These are phyloP conservation scores for Arnoldichthys spilopterus DNA, from an alignment of 2,797 vertebrate species.

Conservation along the genomic window DNA sequence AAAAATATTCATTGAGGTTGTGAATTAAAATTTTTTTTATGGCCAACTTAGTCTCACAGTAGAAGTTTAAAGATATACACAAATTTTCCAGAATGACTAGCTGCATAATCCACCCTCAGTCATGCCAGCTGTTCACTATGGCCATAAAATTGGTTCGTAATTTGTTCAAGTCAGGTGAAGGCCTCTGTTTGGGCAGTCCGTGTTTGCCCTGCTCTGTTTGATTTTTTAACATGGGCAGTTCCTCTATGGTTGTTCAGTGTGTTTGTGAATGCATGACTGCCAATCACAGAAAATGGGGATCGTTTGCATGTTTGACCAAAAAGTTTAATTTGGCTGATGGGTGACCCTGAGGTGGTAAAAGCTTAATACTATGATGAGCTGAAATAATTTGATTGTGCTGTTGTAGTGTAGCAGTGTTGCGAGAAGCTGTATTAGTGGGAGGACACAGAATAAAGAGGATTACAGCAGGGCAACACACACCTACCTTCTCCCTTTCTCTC, in stretches of 20 bases:
- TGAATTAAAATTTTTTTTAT: not conserved
- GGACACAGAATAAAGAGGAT: constrained; percentile 48
- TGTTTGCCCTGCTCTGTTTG: not conserved
- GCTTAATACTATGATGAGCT: not conserved
- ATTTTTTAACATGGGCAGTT: not conserved
- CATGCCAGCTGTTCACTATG: constrained; percentile 19
- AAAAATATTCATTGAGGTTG: not conserved
- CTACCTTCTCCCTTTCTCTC: not conserved
- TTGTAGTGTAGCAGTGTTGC: constrained; percentile 15
- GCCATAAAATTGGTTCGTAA: not conserved
- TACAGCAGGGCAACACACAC: constrained; percentile 17
- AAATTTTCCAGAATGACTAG: not conserved
- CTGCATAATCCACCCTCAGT: constrained; percentile 23
- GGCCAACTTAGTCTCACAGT: not conserved
- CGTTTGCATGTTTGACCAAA: not conserved
- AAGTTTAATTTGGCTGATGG: constrained; percentile 20
- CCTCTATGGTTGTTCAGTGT: not conserved
- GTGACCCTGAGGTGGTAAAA: not conserved
- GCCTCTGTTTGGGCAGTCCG: not conserved
- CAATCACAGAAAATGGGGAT: not conserved
- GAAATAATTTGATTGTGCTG: constrained; percentile 13
- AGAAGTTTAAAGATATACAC: constrained; percentile 1
- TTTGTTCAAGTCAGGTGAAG: constrained; percentile 23
- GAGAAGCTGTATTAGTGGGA: constrained; percentile 28
- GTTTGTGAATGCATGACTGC: not conserved